These are phyloP conservation scores for Calliphora vomitoria DNA, from an alignment of 2,888 invertebrate genomes.

Conservation along the genomic window DNA sequence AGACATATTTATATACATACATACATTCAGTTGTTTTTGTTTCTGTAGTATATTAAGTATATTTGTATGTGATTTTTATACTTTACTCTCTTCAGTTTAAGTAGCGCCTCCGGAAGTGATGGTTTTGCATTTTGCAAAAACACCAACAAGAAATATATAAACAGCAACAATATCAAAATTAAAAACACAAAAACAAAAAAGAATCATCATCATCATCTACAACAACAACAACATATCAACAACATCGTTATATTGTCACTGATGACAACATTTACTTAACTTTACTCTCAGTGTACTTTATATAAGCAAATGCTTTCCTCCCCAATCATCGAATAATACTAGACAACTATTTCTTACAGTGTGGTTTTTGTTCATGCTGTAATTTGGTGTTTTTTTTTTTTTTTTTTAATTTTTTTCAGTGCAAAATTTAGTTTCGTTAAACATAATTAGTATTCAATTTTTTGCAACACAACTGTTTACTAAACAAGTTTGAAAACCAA, in stretches of 20 bases:
- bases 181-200: constrained; percentile 6
- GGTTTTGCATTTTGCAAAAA: constrained; percentile 78
- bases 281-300: constrained; percentile 43
- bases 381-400: not conserved
- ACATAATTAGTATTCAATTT: constrained; percentile 58
- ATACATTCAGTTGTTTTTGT: constrained; percentile 35
- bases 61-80: constrained; percentile 67
- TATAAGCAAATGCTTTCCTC: not conserved
- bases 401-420: constrained; percentile 1
- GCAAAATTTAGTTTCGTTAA: constrained; percentile 47
- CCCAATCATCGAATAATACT: not conserved
- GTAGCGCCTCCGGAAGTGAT: constrained; percentile 85
- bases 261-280: not conserved
- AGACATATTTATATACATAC: constrained; percentile 19
- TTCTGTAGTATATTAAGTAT: constrained; percentile 42
- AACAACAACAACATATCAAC: not conserved
- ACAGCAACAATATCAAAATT: constrained; percentile 41
- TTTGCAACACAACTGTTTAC: constrained; percentile 39
- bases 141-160: constrained; percentile 46
- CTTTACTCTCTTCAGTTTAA: constrained; percentile 81
- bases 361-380: not conserved
- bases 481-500: constrained; percentile 54
- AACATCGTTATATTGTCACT: not conserved
- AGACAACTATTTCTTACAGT: not conserved
- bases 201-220: not conserved